These are phyloP conservation scores for Cataglyphis cursor DNA, from an alignment of 2,888 invertebrate species.

Conservation along the genomic window DNA sequence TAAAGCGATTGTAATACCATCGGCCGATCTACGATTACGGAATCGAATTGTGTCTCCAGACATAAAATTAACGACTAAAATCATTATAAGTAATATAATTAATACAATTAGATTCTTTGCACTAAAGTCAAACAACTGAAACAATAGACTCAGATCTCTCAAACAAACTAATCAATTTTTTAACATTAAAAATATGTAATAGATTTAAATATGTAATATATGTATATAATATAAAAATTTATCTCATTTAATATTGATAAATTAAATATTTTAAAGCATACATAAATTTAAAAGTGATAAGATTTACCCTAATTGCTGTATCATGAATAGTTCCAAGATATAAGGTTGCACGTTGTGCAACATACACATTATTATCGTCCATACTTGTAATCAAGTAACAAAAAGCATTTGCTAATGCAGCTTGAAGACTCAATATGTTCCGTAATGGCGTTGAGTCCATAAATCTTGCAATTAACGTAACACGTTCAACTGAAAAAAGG, in stretches of 20 bases:
- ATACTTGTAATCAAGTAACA: constrained; percentile 98
- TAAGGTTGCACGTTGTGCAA: constrained; percentile 96
- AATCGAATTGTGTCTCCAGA: constrained; percentile 99
- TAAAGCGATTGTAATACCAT: constrained; percentile 98
- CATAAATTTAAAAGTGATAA: not conserved
- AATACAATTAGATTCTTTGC: not conserved
- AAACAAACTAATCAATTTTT: not conserved
- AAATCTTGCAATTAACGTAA: constrained; percentile 96
- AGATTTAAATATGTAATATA: not conserved
- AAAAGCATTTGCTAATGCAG: constrained; percentile 98
- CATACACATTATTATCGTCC: constrained; percentile 98
- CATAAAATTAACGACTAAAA: constrained; percentile 95
- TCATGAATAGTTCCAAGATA: constrained; percentile 98
- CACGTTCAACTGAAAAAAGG: constrained; percentile 92
- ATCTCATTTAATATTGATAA: not conserved
- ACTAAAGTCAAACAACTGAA: not conserved
- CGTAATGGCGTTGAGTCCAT: constrained; percentile 96
- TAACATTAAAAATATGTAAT: not conserved
- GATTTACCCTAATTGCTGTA: constrained; percentile 92
- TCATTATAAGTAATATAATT: constrained; percentile 55
- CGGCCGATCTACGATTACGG: constrained; percentile 98
- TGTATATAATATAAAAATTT: not conserved
- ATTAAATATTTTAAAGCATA: not conserved
- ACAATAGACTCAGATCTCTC: not conserved
- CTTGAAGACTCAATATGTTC: constrained; percentile 94